Percentiles rank a stretch among this genome's conserved stretches.
phyloP scores from a whole-genome alignment of 2,113 vertebrate genomes.

The Mesocricetus auratus region DNA sequence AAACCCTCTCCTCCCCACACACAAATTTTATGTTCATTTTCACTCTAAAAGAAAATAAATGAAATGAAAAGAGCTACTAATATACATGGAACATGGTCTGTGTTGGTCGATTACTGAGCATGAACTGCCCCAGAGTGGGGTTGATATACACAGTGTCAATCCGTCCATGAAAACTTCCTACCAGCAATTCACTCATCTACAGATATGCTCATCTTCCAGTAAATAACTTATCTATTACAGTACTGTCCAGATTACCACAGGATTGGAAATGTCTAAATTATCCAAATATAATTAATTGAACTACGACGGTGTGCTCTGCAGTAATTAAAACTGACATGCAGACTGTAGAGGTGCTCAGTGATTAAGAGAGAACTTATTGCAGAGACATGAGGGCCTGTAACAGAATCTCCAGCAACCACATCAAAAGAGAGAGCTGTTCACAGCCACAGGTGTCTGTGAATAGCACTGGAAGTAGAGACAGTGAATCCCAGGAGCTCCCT shows the following conservation, averaged over 20 bases:
- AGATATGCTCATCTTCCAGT: not conserved
- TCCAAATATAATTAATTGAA: constrained; percentile 1
- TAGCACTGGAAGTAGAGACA: not conserved
- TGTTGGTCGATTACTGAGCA: not conserved
- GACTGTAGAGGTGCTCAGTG: not conserved
- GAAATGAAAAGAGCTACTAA: not conserved
- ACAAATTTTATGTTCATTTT: not conserved
- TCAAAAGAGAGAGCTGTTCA: no score
- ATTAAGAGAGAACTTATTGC: not conserved
- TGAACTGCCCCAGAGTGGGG: not conserved
- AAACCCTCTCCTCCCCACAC: not conserved
- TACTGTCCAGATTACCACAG: not conserved
- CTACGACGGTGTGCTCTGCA: not conserved
- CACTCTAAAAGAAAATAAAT: not conserved
- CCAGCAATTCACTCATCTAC: not conserved
- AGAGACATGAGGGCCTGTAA: no score
- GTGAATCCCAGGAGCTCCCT: not conserved
- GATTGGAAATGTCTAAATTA: not conserved
- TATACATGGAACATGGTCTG: not conserved
- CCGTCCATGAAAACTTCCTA: not conserved
- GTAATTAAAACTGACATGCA: constrained; percentile 28
- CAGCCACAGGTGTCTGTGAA: not conserved
- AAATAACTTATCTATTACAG: not conserved
- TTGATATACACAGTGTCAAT: not conserved
- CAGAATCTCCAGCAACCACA: not conserved